Evolutionary conservation across 2,888 invertebrate species (phyloP), one percentile per base, ranked within the genome.

Genomic region (Leptinotarsa tumamoca): DNA sequence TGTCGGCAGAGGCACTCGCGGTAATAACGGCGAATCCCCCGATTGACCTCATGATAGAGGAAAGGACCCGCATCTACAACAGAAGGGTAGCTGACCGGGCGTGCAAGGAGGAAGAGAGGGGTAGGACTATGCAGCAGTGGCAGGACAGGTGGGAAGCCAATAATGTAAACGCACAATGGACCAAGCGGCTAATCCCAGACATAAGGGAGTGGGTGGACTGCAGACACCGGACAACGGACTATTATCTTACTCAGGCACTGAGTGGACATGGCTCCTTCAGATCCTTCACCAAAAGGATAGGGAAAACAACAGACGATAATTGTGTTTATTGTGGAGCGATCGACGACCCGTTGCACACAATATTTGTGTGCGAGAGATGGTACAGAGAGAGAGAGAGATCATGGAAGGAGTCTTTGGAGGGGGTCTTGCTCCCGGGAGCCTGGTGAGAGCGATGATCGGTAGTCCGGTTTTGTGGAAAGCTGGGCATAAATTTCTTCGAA

Each of bases 1-100:
- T 71, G 14, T 77, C 76, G 7, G 68, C 63, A 4, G 73, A 50
- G n/a, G 77, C 79, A 14, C 50, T 72, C 17, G 71, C 58, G 17
- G 80, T 78, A 1, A 76, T 79, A 4, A 51, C 76, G 3, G 70
- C 66, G 10, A 63, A 50, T 4, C 72, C 72, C 3, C 80, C 78
- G 2, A 78, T 81, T 10, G 75, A 76, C 27, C 75, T 78, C 1
- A 56, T 77, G 58, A 67, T 78, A 13, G 33, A 70, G 17, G 79
- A 81, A 49, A 74, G 80, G 56, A 68, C 15, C 5, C 51, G 67
- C 2, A 10, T 76, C 1, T 4, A 14, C 14, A 13, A n/a, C 3
- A 50, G 23, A 14, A 3, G 4, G 23, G 21, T 17, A 56, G 67
- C 18, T 13, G 51, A 49, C 0, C 23, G 21, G 43, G 50, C 18